These are phyloP conservation scores for Oryzias celebensis DNA, from an alignment of 2,113 vertebrate species.

Conservation along the genomic window DNA sequence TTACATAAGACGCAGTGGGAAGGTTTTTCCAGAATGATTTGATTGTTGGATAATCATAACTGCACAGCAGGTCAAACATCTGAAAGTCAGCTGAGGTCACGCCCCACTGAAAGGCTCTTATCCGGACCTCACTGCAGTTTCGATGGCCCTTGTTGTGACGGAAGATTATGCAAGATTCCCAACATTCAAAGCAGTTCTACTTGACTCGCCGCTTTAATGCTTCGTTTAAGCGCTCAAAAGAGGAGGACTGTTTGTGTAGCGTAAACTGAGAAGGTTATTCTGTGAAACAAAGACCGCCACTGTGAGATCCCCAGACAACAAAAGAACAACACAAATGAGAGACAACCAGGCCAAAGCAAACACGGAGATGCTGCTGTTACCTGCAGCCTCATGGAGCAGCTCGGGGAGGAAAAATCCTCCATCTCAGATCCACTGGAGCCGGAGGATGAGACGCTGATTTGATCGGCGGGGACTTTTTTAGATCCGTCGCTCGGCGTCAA, in stretches of 20 bases:
- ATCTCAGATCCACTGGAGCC: slow-evolving; percentile 78
- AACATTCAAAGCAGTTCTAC: slow-evolving; percentile 5
- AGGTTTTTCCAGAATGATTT: too few species aligned
- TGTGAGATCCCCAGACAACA: slow-evolving; percentile 12
- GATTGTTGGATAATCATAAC: neutral
- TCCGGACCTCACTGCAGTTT: slow-evolving; percentile 16
- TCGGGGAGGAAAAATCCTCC: slow-evolving; percentile 71
- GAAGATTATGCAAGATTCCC: slow-evolving; percentile 13
- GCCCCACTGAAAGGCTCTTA: slow-evolving; percentile 10
- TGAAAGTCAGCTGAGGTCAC: slow-evolving; percentile 11
- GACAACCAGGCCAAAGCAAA: neutral
- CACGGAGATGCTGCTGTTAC: slow-evolving; percentile 29
- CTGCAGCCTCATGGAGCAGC: slow-evolving; percentile 63
- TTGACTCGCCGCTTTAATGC: slow-evolving; percentile 1
- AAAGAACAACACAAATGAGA: slow-evolving; percentile 6
- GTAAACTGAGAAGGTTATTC: slow-evolving; percentile 28
- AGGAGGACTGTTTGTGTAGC: slow-evolving; percentile 12
- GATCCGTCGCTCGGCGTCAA: slow-evolving; percentile 61
- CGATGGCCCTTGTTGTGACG: slow-evolving; percentile 9
- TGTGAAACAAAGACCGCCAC: slow-evolving; percentile 27
- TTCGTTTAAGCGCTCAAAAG: slow-evolving; percentile 5
- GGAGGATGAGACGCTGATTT: slow-evolving; percentile 76
- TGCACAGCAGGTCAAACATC: neutral
- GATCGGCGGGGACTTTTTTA: slow-evolving; percentile 69
- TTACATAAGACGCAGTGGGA: too few species aligned